Base-by-base conservation (phyloP, 2,888 invertebrate genomes). In the Orthonychiurus folsomi region DNA sequence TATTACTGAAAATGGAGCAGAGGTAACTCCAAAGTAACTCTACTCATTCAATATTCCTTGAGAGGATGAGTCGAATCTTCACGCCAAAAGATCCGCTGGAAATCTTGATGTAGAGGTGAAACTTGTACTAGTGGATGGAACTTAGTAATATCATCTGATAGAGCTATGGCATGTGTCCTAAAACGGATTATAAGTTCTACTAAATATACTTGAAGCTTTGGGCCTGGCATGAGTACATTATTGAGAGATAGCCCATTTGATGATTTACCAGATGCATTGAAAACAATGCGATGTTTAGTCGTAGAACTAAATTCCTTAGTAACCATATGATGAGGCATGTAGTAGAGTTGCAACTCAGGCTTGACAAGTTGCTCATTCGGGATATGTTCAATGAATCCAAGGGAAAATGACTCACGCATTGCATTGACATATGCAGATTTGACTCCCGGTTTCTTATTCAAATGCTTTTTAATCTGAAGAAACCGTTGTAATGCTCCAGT, bases 81-180 rank as follows among this genome's bases (percentile, higher is more conserved):
- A 25, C 74, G 58, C 76, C 76, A 77, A 2, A 77, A 54, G 2
- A 78, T 76, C 5, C 72, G 61, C 58, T 76, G 76, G 20, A 74
- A 70, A n/a, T n/a, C n/a, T n/a, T n/a, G n/a, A n/a, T n/a, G n/a
- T n/a, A 9, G 9, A 9, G 1, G 65, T 62, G 1, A 63, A 57
- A 2, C 76, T 63, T 0, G 50, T 12, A 75, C 70, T 62, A 74
- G 74, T 1, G 74, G 66, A 61, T 74, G 76, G 74, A 76, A 76
- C 65, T 77, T 76, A 23, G 69, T 72, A 2, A 78, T 74, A 57
- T 77, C 76, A 0, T 74, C 75, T 3, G 72, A 72, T 9, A 77
- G 66, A 0, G 74, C 72, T 48, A 70, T 68, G 3, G 65, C 66
- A 57, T 75, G 68, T 9, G 63, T 63, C 3, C 76, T 62, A 62